Conservation (phyloP, 2,888 invertebrate species). For the Orthonevra nobilis region DNA sequence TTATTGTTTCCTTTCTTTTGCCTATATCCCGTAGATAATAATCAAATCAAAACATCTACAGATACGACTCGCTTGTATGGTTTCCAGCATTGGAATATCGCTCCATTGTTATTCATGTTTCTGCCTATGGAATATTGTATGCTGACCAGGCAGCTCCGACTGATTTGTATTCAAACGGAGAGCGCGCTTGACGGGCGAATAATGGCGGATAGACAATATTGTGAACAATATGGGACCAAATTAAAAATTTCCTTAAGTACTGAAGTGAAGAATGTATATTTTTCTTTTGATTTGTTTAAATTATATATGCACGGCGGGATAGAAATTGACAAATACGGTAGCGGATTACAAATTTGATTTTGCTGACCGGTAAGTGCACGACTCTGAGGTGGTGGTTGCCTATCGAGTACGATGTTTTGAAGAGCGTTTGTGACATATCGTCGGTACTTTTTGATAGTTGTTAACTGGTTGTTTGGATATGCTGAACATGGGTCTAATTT, state of each 20-base stretch:
- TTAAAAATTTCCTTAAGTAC: slow-evolving; percentile 2
- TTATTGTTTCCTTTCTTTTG: not conserved
- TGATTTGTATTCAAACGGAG: slow-evolving; percentile 9
- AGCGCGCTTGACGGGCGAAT: slow-evolving; percentile 6
- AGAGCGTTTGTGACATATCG: too few relatives aligned
- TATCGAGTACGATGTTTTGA: too few relatives aligned
- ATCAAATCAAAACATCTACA: not conserved
- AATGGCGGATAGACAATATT: slow-evolving; percentile 15
- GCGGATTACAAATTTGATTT: slow-evolving; percentile 19
- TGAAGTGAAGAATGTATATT: too few relatives aligned
- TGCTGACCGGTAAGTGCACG: not conserved
- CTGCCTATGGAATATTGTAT: not conserved
- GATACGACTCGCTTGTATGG: too few relatives aligned
- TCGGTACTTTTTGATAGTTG: too few relatives aligned
- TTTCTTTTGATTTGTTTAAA: too few relatives aligned
- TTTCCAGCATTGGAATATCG: not conserved
- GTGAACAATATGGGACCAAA: slow-evolving; percentile 10
- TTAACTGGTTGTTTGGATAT: too few relatives aligned
- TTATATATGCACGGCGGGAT: not conserved
- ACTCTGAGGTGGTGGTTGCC: not conserved
- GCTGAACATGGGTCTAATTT: too few relatives aligned
- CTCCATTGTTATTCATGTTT: not conserved
- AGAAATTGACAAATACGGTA: slow-evolving; percentile 3
- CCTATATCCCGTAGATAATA: not conserved
- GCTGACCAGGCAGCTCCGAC: not conserved